Evolutionary conservation across 2,113 vertebrate genomes (phyloP).

Genomic region (Pagrus major): DNA sequence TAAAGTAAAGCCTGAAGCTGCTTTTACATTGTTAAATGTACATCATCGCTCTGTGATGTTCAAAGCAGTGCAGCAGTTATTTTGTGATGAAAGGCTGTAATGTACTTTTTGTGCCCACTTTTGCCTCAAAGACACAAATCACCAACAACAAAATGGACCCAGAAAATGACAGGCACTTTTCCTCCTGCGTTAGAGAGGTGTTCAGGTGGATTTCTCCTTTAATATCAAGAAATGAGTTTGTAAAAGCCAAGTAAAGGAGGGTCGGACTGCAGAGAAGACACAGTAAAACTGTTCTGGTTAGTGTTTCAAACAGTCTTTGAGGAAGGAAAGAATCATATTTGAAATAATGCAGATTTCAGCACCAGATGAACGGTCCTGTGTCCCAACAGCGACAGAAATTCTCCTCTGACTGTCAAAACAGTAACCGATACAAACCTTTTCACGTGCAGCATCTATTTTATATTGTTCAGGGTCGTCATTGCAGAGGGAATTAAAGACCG

Average conservation of each 20-base stretch:
- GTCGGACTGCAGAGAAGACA: background rate
- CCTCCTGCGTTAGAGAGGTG: background rate
- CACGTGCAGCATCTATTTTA: too few species aligned
- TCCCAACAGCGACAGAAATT: too few species aligned
- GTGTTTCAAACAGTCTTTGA: background rate
- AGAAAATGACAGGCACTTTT: constrained; percentile 32
- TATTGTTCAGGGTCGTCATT: too few species aligned
- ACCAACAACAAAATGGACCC: constrained; percentile 39
- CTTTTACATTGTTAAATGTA: constrained; percentile 27
- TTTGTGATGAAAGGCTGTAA: constrained; percentile 55
- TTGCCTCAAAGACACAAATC: constrained; percentile 28
- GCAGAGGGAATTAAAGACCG: too few species aligned
- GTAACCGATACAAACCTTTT: too few species aligned
- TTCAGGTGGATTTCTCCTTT: constrained; percentile 12
- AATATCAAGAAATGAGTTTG: background rate
- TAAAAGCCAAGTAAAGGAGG: background rate
- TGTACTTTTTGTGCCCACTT: constrained; percentile 1
- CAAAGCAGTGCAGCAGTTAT: constrained; percentile 29
- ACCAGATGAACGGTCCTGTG: too few species aligned
- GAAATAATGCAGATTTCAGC: background rate
- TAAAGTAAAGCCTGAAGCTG: constrained; percentile 4
- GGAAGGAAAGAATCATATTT: background rate
- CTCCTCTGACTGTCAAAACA: too few species aligned
- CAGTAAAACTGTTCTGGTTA: background rate
- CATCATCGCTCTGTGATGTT: constrained; percentile 18